phyloP scores from a whole-genome alignment of 2,797 vertebrate species.

The Decapterus maruadsi region DNA sequence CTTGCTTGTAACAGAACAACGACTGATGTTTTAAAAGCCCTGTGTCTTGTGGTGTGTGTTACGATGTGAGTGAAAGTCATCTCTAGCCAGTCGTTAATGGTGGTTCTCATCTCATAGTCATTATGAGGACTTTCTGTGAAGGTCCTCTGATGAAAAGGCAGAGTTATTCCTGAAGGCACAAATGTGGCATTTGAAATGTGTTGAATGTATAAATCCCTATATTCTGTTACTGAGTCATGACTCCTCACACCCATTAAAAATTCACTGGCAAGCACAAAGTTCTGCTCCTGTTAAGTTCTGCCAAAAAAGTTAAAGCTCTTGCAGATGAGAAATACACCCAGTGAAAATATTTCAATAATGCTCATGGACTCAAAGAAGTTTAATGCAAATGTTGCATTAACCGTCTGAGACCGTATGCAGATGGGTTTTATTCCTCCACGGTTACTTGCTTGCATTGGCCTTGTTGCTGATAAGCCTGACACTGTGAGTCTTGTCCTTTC shows the following conservation, averaged over 20 bases:
- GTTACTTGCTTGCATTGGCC: constrained; percentile 11
- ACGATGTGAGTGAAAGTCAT: constrained; percentile 65
- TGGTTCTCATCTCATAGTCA: constrained; percentile 74
- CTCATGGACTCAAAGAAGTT: background rate
- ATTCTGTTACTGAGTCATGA: constrained; percentile 76
- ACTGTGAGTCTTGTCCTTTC: background rate
- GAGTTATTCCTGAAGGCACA: constrained; percentile 70
- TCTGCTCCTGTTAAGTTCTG: constrained; percentile 51
- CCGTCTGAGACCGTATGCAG: background rate
- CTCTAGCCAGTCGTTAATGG: constrained; percentile 56
- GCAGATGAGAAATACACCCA: constrained; percentile 48
- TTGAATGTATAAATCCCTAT: constrained; percentile 79
- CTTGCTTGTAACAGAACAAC: constrained; percentile 66
- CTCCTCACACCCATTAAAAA: constrained; percentile 79
- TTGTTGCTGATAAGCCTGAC: constrained; percentile 2
- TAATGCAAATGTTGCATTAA: constrained; percentile 23
- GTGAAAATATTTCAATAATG: constrained; percentile 8
- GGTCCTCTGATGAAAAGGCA: constrained; percentile 73
- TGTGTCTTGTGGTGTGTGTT: constrained; percentile 53
- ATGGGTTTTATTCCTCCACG: background rate
- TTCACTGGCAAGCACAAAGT: constrained; percentile 78
- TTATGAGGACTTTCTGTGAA: constrained; percentile 84
- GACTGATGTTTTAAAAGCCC: constrained; percentile 59
- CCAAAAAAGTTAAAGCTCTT: constrained; percentile 51
- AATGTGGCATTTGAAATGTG: constrained; percentile 70